Evolutionary conservation across 2,113 vertebrate species (phyloP).

Genomic region (Amblyornis subalaris): DNA sequence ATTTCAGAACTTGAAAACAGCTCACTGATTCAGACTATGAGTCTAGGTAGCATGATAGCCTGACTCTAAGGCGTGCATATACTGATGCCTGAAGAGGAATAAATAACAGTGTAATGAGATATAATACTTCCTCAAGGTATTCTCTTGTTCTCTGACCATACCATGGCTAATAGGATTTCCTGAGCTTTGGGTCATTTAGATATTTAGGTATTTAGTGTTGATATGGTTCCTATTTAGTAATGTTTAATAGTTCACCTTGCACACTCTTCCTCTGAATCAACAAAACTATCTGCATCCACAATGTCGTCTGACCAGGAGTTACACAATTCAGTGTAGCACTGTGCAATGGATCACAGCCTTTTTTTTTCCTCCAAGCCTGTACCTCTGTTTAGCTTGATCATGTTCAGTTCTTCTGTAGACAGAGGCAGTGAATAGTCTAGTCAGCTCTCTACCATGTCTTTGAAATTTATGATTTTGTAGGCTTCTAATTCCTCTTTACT

Average conservation of each 20-base stretch:
- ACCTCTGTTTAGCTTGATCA: background rate
- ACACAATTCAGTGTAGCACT: background rate
- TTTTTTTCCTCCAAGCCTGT: background rate
- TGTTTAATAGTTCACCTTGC: background rate
- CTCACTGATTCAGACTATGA: background rate
- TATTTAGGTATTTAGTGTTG: background rate
- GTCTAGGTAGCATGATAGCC: background rate
- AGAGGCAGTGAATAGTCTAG: background rate
- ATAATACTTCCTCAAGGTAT: background rate
- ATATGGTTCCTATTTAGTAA: background rate
- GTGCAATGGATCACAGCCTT: background rate
- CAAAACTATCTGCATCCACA: background rate
- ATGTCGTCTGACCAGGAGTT: background rate
- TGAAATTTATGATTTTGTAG: background rate
- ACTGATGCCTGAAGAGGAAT: background rate
- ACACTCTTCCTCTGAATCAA: background rate
- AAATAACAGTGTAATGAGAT: background rate
- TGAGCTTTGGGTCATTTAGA: background rate
- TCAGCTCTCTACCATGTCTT: background rate
- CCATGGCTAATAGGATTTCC: background rate
- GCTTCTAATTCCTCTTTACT: background rate
- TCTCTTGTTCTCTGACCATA: background rate
- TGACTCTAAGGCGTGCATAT: background rate
- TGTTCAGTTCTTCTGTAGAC: background rate
- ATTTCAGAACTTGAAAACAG: background rate